These are phyloP conservation scores for Campopleginae sp. DNA, from an alignment of 2,888 invertebrate species.

Conservation along the genomic window DNA sequence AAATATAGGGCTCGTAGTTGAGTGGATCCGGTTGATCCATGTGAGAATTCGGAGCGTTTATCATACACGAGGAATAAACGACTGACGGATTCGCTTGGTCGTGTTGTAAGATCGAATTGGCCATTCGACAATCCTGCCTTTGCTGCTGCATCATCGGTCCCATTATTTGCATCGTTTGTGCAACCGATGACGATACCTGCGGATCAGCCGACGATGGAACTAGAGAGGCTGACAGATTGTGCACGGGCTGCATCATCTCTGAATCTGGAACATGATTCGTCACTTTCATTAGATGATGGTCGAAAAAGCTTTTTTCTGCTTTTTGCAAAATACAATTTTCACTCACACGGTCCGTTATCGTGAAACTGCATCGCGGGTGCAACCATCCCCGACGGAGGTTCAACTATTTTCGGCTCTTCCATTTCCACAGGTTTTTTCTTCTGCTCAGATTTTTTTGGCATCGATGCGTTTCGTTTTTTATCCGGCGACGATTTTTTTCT, in stretches of 20 bases:
- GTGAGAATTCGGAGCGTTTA: conserved; percentile 74
- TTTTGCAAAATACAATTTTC: conserved; percentile 9
- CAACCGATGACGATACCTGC: conserved; percentile 64
- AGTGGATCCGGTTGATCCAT: conserved; percentile 82
- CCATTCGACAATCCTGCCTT: conserved; percentile 80
- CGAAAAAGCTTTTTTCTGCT: neutral
- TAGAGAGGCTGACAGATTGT: conserved; percentile 73
- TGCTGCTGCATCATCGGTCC: conserved; percentile 80
- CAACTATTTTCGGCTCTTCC: conserved; percentile 68
- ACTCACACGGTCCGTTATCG: conserved; percentile 75
- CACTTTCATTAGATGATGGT: conserved; percentile 58
- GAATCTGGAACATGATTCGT: conserved; percentile 76
- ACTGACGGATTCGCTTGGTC: conserved; percentile 74
- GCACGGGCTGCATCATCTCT: conserved; percentile 77
- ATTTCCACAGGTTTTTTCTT: conserved; percentile 71
- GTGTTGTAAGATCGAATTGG: conserved; percentile 67
- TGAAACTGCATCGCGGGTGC: conserved; percentile 75
- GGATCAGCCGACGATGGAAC: conserved; percentile 60
- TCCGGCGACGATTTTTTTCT: conserved; percentile 72
- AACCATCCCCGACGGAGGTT: conserved; percentile 73
- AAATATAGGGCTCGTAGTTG: conserved; percentile 83
- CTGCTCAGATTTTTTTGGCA: conserved; percentile 64
- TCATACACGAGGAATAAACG: conserved; percentile 81
- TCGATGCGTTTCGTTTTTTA: conserved; percentile 72
- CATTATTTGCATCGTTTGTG: conserved; percentile 76